These are phyloP conservation scores for Myanophis thanlyinensis DNA, from an alignment of 2,113 vertebrate genomes.

Conservation along the genomic window DNA sequence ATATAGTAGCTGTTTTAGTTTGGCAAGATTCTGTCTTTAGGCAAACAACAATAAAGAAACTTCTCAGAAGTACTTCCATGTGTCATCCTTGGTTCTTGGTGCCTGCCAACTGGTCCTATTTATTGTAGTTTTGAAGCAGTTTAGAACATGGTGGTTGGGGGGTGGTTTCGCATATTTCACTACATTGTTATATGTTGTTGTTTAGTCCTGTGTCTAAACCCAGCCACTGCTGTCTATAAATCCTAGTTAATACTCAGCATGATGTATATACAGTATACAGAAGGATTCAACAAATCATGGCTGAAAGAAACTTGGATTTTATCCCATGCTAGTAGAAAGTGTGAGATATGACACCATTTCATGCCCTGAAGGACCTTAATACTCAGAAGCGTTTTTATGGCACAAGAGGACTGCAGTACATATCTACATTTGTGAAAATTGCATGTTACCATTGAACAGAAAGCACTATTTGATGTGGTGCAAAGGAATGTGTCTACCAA, in stretches of 20 bases:
- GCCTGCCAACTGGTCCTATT: neutral
- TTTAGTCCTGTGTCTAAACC: neutral
- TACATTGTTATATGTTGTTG: neutral
- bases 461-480: neutral
- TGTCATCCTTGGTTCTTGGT: neutral
- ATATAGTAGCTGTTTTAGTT: neutral
- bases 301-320: neutral
- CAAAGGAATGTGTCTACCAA: neutral
- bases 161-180: neutral
- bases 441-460: neutral
- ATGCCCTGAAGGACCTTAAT: neutral
- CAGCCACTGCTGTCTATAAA: neutral
- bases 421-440: neutral
- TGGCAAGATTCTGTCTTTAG: neutral
- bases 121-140: neutral
- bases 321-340: neutral
- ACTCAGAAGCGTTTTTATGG: neutral
- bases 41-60: neutral
- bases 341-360: neutral
- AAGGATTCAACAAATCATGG: neutral
- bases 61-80: neutral
- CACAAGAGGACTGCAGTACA: neutral
- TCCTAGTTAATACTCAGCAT: neutral
- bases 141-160: neutral
- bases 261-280: neutral